A percentile compares a stretch with the other conserved stretches of the same genome.
Evolutionary conservation across 2,797 vertebrate species (phyloP).

Genomic region (Leucoraja ocellata): DNA sequence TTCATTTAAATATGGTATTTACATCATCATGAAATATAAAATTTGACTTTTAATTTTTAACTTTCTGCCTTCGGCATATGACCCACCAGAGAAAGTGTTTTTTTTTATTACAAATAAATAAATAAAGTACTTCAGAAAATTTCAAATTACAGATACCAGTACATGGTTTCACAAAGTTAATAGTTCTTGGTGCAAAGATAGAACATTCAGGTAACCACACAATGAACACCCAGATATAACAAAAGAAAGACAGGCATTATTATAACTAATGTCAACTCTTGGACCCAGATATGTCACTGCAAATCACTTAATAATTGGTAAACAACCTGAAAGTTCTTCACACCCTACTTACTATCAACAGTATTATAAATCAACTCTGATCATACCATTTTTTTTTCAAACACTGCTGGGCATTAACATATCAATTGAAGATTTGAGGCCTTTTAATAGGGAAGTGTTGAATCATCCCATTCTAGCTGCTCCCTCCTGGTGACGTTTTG

Average conservation of each 20-base stretch:
- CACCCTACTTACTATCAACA: constrained; percentile 28
- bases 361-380: constrained; percentile 26
- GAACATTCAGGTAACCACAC: constrained; percentile 36
- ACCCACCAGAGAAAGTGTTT: neutral
- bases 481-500: constrained; percentile 65
- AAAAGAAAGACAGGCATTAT: constrained; percentile 34
- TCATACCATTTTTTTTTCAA: neutral
- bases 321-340: constrained; percentile 32
- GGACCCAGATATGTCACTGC: constrained; percentile 34
- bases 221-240: constrained; percentile 29
- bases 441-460: constrained; percentile 70
- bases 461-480: constrained; percentile 79
- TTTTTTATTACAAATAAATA: constrained; percentile 35
- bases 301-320: neutral
- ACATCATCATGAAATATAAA: constrained; percentile 32
- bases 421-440: constrained; percentile 33
- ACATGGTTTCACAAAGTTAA: constrained; percentile 36
- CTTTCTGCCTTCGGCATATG: neutral
- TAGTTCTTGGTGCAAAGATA: constrained; percentile 31
- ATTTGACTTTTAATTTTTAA: constrained; percentile 20
- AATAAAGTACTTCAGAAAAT: constrained; percentile 39
- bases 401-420: constrained; percentile 13
- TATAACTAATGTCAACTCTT: constrained; percentile 34
- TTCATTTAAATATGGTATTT: constrained; percentile 29
- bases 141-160: constrained; percentile 30